Evolutionary conservation across 2,113 vertebrate species (phyloP).

Genomic region (Ivindomyrus marchei): DNA sequence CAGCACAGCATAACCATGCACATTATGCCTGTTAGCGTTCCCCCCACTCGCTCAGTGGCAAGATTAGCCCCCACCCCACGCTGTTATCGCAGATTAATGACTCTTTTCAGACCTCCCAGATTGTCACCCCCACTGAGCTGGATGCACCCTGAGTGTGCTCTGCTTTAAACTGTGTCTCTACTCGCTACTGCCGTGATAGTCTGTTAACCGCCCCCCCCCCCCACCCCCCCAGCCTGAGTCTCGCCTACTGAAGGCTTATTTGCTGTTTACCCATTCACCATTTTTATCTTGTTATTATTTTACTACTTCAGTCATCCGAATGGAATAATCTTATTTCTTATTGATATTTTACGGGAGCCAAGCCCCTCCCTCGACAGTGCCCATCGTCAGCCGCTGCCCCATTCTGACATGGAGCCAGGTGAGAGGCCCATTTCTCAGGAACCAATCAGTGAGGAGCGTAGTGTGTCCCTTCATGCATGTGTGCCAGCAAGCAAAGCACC

Average conservation of each 20-base stretch:
- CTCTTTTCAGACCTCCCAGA: neutral
- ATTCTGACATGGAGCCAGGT: neutral
- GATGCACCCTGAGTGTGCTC: neutral
- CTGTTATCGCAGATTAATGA: neutral
- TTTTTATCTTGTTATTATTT: neutral
- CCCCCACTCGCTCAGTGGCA: slow-evolving; percentile 22
- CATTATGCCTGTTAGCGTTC: slow-evolving; percentile 13
- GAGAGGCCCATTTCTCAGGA: neutral
- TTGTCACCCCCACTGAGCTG: neutral
- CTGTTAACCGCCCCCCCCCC: neutral
- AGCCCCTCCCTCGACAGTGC: neutral
- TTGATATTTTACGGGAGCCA: neutral
- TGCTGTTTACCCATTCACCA: neutral
- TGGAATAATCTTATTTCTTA: neutral
- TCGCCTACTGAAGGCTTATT: neutral
- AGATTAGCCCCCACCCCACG: slow-evolving; percentile 27
- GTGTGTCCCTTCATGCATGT: neutral
- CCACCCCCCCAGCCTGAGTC: neutral
- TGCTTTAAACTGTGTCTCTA: neutral
- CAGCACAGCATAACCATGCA: slow-evolving; percentile 13
- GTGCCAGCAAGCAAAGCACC: neutral
- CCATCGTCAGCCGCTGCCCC: neutral
- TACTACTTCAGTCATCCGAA: neutral
- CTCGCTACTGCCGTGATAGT: neutral
- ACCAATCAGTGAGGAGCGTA: neutral